Base-by-base conservation (phyloP, 2,888 invertebrate genomes). In the Pandemis cinnamomeana region DNA sequence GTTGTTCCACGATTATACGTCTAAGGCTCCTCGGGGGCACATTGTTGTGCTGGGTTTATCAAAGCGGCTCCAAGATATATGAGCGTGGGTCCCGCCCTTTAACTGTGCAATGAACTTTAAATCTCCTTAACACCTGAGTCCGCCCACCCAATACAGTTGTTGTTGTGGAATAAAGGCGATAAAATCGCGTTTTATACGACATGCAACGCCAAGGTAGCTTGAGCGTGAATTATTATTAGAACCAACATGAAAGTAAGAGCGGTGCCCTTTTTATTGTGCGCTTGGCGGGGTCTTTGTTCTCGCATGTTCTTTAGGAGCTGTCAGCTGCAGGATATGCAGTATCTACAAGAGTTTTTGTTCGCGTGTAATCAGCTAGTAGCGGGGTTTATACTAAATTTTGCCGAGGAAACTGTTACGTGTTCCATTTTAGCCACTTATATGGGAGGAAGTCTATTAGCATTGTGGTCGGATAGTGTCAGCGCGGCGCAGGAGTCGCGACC, bases 91-190 rank as follows among this genome's bases (percentile, higher is more conserved):
- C 82, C 88, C 92, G 88, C 92, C 92, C 86, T 87, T 88, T 85
- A 86, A 86, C 90, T 91, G 90, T 86, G 89, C 91, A 91, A 89
- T 92, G 91, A 92, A 92, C 92, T 92, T 92, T 91, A 91, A 91
- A 91, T 88, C 87, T 90, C 87, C 88, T 86, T 86, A 82, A 87
- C 90, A 92, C 92, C 92, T 92, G 90, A 78, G 82, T 78, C 87
- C 90, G 89, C 91, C 90, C 89, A 89, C 89, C 85, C 84, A 90
- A 91, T 91, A 77, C 72, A 91, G 90, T 91, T 91, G 90, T 90
- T 89, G 88, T 90, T 89, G 88, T 86, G 83, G 84, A 87, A 86
- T 87, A 86, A 89, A 86, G 81, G 82, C 86, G 89, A 91, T 91
- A 90, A 88, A 85, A 90, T 89, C 88, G 82, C 83, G 83, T 84